These are phyloP conservation scores for Crotalus tigris DNA, from an alignment of 2,113 vertebrate genomes.

Conservation along the genomic window DNA sequence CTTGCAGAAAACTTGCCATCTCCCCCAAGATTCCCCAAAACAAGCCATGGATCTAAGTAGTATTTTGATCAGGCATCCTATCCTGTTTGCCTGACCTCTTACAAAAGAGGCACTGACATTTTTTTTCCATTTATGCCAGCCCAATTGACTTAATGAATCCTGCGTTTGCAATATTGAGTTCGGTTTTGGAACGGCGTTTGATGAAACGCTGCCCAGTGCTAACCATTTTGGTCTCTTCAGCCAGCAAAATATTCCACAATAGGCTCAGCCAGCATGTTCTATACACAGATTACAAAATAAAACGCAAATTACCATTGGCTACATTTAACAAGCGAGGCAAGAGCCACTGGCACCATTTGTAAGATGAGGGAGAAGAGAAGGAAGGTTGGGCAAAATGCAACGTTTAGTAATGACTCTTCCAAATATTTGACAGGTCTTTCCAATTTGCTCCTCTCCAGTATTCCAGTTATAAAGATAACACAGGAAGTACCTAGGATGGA, in stretches of 20 bases:
- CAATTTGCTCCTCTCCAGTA: not conserved
- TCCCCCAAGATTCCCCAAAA: not conserved
- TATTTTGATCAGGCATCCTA: not conserved
- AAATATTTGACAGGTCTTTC: not conserved
- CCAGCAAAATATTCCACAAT: not conserved
- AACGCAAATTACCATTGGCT: not conserved
- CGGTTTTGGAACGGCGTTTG: not conserved
- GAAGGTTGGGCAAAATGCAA: not conserved
- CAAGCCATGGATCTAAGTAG: not conserved
- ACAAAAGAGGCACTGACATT: not conserved
- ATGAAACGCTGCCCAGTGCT: not conserved
- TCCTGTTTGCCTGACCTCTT: not conserved
- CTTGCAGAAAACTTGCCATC: not conserved
- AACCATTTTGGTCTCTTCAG: not conserved
- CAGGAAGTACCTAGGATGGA: no score
- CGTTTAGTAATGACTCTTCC: not conserved
- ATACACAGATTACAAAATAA: not conserved
- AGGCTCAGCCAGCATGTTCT: not conserved
- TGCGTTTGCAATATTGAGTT: not conserved
- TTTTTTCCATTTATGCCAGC: not conserved
- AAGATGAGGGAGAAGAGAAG: not conserved
- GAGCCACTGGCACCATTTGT: not conserved
- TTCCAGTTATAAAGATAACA: not conserved
- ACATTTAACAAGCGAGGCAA: not conserved
- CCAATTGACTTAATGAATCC: not conserved